Evolutionary conservation across 1,140 invertebrate genomes (phyloP), one percentile per base, ranked within the genome.

Genomic region (Zaprionus davidi): DNA sequence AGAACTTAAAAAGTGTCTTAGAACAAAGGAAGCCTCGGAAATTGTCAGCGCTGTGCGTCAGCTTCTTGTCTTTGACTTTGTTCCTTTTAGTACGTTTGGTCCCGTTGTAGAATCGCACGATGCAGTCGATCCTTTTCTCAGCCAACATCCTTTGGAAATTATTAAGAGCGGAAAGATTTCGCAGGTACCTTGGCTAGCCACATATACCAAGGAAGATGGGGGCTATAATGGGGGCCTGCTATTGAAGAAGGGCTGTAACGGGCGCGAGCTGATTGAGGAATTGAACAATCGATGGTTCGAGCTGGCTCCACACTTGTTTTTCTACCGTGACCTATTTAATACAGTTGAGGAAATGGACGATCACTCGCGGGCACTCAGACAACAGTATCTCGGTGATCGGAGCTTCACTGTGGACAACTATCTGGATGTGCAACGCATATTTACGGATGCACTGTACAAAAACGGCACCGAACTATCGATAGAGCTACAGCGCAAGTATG

Each of bases 71-170:
- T 94, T 93, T 91, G 76, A 93, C 9, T 94, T 93, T 63, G 94
- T 94, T 82, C 95, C 95, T 12, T 94, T 94, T 70, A 91, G 93
- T 22, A 94, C 94, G 2, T 95, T 95, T 82, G 94, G 94, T 5
- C 94, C 94, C 17, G 93, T 94, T 0, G 79, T 94, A 0, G 95
- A 95, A 69, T 17, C 66, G n/a, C 15, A 13, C 3, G 59, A 65
- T 38, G 57, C 38, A 0, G 11, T 15, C 9, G 38, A 92, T 22
- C 87, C 94, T 5, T 95, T 95, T 75, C 88, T 95, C 93, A 17
- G 9, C 9, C 11, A 68, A 11, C 66, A 68, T 20, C 66, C 66
- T 17, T 34, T 34, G 34, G 53, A 68, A 2, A 34, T 68, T 9
- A 58, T 68, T 11, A 68, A 64, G 11, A 64, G 67, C 34, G 72